These are phyloP conservation scores for Parthenolecanium corni DNA, from an alignment of 2,888 invertebrate genomes.

Conservation along the genomic window DNA sequence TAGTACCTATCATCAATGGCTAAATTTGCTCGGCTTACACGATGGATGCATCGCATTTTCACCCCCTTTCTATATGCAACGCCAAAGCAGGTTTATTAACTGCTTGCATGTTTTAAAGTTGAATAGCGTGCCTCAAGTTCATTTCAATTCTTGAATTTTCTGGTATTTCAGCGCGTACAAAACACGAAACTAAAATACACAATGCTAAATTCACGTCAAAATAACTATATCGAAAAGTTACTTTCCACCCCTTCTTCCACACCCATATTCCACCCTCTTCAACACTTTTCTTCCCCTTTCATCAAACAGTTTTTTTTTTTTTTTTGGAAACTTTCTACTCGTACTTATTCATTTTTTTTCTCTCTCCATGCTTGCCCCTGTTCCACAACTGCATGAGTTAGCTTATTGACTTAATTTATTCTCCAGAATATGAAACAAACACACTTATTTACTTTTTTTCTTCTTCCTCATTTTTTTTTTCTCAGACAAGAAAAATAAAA, in stretches of 20 bases:
- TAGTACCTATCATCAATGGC: neutral
- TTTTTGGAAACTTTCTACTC: too few relatives aligned
- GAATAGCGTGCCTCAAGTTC: slow-evolving; percentile 28
- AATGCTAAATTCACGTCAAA: slow-evolving; percentile 25
- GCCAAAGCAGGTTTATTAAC: slow-evolving; percentile 9
- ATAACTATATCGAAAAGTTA: slow-evolving; percentile 29
- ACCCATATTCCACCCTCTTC: too few relatives aligned
- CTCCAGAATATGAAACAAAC: too few relatives aligned
- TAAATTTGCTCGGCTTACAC: neutral
- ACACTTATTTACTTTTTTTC: too few relatives aligned
- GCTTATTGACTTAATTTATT: too few relatives aligned
- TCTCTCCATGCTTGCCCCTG: too few relatives aligned
- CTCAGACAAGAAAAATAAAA: too few relatives aligned
- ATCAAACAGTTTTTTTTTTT: too few relatives aligned
- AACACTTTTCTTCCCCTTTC: too few relatives aligned
- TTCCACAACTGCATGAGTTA: too few relatives aligned
- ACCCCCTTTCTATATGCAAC: neutral
- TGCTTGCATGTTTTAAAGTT: slow-evolving; percentile 28
- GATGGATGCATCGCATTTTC: slow-evolving; percentile 10
- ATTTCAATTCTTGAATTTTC: slow-evolving; percentile 30
- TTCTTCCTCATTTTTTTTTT: too few relatives aligned
- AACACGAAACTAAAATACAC: slow-evolving; percentile 28
- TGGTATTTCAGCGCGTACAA: slow-evolving; percentile 27
- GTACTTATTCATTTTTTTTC: too few relatives aligned
- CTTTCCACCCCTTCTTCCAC: neutral